Evolutionary conservation across 1,140 invertebrate genomes (phyloP).

Genomic region (Frieseomelitta varia): DNA sequence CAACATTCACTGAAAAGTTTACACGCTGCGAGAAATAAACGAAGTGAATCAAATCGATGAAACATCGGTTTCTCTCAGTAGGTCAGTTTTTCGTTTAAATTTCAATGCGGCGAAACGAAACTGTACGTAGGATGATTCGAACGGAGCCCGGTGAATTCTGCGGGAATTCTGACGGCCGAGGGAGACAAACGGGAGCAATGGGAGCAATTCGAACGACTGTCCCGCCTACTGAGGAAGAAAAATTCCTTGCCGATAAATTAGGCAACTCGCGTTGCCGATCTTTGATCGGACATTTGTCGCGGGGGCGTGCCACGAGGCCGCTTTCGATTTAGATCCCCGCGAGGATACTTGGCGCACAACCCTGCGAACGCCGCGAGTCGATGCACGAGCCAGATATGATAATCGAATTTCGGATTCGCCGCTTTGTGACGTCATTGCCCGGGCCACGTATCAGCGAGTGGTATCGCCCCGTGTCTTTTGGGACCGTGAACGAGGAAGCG

Average conservation of each 20-base stretch:
- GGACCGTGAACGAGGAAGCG: neutral
- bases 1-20: too few relatives aligned
- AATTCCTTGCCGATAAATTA: slow-evolving; percentile 52
- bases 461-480: neutral
- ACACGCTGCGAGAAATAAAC: too few relatives aligned
- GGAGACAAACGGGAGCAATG: slow-evolving; percentile 27
- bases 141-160: neutral
- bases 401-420: slow-evolving; percentile 58
- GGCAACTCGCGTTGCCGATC: slow-evolving; percentile 32
- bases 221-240: slow-evolving; percentile 16
- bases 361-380: slow-evolving; percentile 34
- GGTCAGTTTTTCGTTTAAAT: neutral
- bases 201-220: slow-evolving; percentile 20
- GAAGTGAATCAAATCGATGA: too few relatives aligned
- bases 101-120: neutral
- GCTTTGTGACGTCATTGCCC: slow-evolving; percentile 43
- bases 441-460: slow-evolving; percentile 9
- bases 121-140: neutral
- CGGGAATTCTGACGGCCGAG: slow-evolving; percentile 15
- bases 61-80: too few relatives aligned
- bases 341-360: slow-evolving; percentile 38
- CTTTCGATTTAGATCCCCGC: slow-evolving; percentile 64
- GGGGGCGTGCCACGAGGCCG: slow-evolving; percentile 32
- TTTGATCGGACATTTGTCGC: slow-evolving; percentile 59
- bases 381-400: slow-evolving; percentile 60